These are phyloP conservation scores for Coronaproctus castanopsis DNA, from an alignment of 2,888 invertebrate species.

Conservation along the genomic window DNA sequence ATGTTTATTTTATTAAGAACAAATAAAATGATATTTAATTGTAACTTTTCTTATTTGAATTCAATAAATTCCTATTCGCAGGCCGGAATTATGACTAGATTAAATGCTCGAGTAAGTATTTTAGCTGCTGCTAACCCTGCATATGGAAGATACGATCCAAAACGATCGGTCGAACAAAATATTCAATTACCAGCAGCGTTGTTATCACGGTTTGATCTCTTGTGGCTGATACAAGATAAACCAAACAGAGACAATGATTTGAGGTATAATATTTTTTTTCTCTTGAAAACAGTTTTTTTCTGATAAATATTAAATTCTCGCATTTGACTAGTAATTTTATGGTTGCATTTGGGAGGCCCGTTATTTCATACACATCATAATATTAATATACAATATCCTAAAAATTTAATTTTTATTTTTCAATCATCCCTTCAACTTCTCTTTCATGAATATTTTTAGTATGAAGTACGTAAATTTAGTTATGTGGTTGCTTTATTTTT, in stretches of 20 bases:
- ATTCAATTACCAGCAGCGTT: conserved; percentile 94
- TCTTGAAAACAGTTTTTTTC: not conserved
- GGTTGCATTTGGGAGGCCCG: no score
- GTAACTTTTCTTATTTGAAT: no score
- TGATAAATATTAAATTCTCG: not conserved
- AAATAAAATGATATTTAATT: no score
- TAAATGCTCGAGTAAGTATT: conserved; percentile 90
- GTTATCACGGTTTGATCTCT: conserved; percentile 82
- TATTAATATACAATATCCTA: no score
- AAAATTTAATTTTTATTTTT: no score
- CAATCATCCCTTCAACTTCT: no score
- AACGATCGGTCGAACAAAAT: conserved; percentile 86
- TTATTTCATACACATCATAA: no score
- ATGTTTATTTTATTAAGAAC: no score
- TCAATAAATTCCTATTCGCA: conserved; percentile 26
- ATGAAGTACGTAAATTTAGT: no score
- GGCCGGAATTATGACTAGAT: conserved; percentile 95
- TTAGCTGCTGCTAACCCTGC: conserved; percentile 98
- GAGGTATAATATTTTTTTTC: conserved; percentile 26
- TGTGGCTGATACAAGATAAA: conserved; percentile 81
- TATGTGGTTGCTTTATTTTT: no score
- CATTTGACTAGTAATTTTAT: no score
- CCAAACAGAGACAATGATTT: conserved; percentile 45
- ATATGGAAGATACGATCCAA: conserved; percentile 92
- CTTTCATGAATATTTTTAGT: no score